Percentiles rank a stretch among this genome's conserved stretches.
Evolutionary conservation across 2,113 vertebrate genomes (phyloP).

Genomic region (Arizona elegans): DNA sequence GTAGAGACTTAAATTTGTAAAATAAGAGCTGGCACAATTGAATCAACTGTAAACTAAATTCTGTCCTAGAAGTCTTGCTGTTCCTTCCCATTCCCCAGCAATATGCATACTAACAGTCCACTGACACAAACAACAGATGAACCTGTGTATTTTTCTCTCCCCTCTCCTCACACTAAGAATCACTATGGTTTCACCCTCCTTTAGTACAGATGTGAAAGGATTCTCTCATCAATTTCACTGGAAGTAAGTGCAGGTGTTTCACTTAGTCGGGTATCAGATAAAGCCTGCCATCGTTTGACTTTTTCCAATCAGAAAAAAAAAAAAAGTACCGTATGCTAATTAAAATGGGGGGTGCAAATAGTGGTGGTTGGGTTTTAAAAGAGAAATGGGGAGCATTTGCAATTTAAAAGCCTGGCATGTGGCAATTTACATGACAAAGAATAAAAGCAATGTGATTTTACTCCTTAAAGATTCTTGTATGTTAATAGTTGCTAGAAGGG

Average conservation of each 20-base stretch:
- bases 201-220: background rate
- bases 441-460: background rate
- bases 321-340: background rate
- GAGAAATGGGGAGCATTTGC: background rate
- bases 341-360: background rate
- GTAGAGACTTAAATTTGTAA: background rate
- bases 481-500: background rate
- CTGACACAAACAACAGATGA: background rate
- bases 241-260: background rate
- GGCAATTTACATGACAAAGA: background rate
- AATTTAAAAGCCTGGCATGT: background rate
- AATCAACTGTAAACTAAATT: background rate
- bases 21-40: background rate
- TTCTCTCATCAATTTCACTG: background rate
- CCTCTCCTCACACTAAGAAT: background rate
- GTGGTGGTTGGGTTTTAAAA: background rate
- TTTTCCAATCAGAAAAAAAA: background rate
- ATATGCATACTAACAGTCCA: background rate
- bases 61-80: background rate
- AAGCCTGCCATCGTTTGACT: background rate
- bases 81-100: background rate
- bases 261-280: background rate
- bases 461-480: background rate
- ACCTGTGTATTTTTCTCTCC: background rate
- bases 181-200: background rate